Evolutionary conservation across 2,113 vertebrate species (phyloP).

Genomic region (Brachirus orientalis): DNA sequence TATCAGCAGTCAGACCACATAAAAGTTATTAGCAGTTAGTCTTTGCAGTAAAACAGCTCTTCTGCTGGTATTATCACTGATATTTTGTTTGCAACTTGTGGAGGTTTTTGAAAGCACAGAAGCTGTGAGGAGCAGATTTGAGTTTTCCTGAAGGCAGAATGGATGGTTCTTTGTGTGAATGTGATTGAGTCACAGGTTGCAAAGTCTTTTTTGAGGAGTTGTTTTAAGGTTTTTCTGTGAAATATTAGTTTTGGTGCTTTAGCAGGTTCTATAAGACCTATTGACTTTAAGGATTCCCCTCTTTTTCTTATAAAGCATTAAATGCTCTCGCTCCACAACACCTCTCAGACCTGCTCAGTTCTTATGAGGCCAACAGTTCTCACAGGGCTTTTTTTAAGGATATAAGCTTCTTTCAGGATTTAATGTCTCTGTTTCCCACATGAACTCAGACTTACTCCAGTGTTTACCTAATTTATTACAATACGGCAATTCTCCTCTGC

Average conservation of each 20-base stretch:
- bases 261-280: not conserved
- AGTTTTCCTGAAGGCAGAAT: not conserved
- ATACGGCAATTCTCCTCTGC: not conserved
- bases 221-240: not conserved
- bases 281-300: not conserved
- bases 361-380: constrained; percentile 10
- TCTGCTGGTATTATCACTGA: not conserved
- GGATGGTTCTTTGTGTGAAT: not conserved
- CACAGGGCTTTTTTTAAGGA: constrained; percentile 17
- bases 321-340: constrained; percentile 2
- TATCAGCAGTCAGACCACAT: not conserved
- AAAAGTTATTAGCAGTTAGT: not conserved
- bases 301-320: constrained; percentile 8
- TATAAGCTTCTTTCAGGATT: not conserved
- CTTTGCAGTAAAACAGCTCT: not conserved
- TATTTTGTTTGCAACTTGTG: constrained; percentile 1
- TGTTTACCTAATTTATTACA: constrained; percentile 1
- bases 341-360: constrained; percentile 15
- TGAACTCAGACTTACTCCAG: too few relatives aligned
- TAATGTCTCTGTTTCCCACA: not conserved
- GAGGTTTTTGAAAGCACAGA: not conserved
- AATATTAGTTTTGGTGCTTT: not conserved
- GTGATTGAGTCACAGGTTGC: not conserved
- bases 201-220: not conserved
- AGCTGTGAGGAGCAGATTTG: not conserved